Evolutionary conservation across 1,140 invertebrate species (phyloP).

Genomic region (Choristoneura fumiferana): DNA sequence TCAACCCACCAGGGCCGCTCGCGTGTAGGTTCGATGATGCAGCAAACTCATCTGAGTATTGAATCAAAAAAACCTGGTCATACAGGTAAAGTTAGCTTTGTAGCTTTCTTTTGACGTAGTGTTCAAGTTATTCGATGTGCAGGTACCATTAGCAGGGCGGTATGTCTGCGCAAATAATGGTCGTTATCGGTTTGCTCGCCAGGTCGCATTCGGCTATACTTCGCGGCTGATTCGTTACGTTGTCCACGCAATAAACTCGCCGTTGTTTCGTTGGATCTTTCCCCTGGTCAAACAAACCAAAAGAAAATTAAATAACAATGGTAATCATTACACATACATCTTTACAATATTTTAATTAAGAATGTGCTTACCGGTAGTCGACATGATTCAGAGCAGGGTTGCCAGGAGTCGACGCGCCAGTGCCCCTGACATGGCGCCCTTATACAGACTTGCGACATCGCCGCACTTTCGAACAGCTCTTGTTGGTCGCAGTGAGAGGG

Average conservation of each 20-base stretch:
- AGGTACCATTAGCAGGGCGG: slow-evolving; percentile 52
- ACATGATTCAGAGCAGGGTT: slow-evolving; percentile 51
- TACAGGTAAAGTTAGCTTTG: background rate
- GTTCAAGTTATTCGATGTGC: slow-evolving; percentile 4
- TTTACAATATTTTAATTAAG: too few relatives aligned
- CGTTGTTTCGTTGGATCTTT: slow-evolving; percentile 57
- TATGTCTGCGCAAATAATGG: slow-evolving; percentile 59
- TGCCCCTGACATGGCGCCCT: slow-evolving; percentile 24
- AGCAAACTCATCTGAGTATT: too few relatives aligned
- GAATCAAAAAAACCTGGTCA: too few relatives aligned
- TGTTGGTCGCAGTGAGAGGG: background rate
- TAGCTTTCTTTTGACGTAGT: background rate
- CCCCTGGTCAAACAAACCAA: slow-evolving; percentile 42
- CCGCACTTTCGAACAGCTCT: background rate
- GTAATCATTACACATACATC: too few relatives aligned
- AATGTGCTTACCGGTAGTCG: slow-evolving; percentile 54
- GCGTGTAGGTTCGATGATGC: too few relatives aligned
- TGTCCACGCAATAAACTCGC: slow-evolving; percentile 66
- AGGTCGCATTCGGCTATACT: slow-evolving; percentile 57
- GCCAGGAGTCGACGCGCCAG: slow-evolving; percentile 62
- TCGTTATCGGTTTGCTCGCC: slow-evolving; percentile 51
- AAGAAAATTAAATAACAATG: too few relatives aligned
- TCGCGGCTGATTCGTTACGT: slow-evolving; percentile 52
- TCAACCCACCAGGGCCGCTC: too few relatives aligned
- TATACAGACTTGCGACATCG: slow-evolving; percentile 2